Evolutionary conservation across 2,888 invertebrate species (phyloP).

Genomic region (Rhagonycha fulva): DNA sequence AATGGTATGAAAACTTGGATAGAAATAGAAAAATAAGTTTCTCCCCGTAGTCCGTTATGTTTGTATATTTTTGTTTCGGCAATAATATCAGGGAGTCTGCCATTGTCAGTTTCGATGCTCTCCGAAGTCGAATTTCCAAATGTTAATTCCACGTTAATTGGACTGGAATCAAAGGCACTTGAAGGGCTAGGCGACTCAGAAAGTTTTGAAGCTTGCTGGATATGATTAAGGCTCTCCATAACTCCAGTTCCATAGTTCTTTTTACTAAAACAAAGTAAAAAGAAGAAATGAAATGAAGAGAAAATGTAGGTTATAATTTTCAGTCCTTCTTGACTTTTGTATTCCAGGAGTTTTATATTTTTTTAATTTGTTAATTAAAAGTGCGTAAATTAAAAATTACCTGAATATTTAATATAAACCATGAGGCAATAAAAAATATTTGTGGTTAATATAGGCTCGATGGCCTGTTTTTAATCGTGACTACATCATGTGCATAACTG

Average conservation of each 20-base stretch:
- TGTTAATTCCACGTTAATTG: slow-evolving; percentile 48
- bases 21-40: slow-evolving; percentile 64
- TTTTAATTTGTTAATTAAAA: neutral
- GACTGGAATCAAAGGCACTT: slow-evolving; percentile 49
- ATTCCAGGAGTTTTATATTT: neutral
- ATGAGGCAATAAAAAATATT: slow-evolving; percentile 30
- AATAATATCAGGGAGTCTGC: slow-evolving; percentile 60
- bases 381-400: slow-evolving; percentile 1
- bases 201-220: slow-evolving; percentile 44
- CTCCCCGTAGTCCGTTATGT: slow-evolving; percentile 49
- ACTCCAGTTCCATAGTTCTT: slow-evolving; percentile 54
- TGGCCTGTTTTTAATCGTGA: slow-evolving; percentile 42
- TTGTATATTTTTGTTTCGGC: slow-evolving; percentile 58
- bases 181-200: slow-evolving; percentile 46
- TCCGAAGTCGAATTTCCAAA: slow-evolving; percentile 40
- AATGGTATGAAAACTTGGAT: slow-evolving; percentile 74
- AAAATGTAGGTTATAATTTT: neutral
- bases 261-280: slow-evolving; percentile 42
- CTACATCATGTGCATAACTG: slow-evolving; percentile 53
- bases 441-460: slow-evolving; percentile 37
- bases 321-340: neutral
- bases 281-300: neutral
- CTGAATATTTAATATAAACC: slow-evolving; percentile 8
- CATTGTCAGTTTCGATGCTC: slow-evolving; percentile 53
- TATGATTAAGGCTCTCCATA: slow-evolving; percentile 53